Conservation (phyloP, 2,113 vertebrate species). For the Notechis scutatus region DNA sequence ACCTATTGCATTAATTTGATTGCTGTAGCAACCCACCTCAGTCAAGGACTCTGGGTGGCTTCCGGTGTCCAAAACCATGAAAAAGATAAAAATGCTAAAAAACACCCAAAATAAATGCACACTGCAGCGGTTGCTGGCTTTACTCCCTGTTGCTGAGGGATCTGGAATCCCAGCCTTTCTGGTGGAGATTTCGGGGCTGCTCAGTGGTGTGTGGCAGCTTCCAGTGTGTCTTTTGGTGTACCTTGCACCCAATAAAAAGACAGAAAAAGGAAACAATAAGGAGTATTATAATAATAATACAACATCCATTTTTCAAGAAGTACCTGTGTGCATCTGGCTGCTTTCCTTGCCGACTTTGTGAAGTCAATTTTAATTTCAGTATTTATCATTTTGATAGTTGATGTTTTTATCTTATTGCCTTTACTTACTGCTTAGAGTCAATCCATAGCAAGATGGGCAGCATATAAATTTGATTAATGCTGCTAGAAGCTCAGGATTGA, state of each 20-base stretch:
- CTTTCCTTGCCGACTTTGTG: background rate
- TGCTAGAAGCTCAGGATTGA: background rate
- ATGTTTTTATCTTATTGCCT: background rate
- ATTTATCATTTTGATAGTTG: background rate
- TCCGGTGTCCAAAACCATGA: background rate
- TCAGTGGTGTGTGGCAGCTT: background rate
- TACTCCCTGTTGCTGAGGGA: background rate
- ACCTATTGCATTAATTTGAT: background rate
- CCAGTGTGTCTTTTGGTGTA: background rate
- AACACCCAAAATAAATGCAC: background rate
- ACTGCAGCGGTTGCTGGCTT: too few relatives aligned
- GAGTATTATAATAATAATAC: background rate
- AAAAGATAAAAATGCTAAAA: background rate
- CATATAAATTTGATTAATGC: background rate
- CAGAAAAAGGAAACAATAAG: background rate
- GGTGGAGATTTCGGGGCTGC: background rate
- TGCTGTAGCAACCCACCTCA: background rate
- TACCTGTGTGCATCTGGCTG: background rate
- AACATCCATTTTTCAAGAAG: background rate
- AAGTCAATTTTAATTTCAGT: background rate
- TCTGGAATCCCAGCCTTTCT: background rate
- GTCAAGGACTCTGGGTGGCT: background rate
- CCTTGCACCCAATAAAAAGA: background rate
- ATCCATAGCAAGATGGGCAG: background rate
- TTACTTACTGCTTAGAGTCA: background rate